Percentiles rank a stretch among this genome's conserved stretches.
Conservation (phyloP, 2,888 invertebrate species). For the Platycnemis pennipes region DNA sequence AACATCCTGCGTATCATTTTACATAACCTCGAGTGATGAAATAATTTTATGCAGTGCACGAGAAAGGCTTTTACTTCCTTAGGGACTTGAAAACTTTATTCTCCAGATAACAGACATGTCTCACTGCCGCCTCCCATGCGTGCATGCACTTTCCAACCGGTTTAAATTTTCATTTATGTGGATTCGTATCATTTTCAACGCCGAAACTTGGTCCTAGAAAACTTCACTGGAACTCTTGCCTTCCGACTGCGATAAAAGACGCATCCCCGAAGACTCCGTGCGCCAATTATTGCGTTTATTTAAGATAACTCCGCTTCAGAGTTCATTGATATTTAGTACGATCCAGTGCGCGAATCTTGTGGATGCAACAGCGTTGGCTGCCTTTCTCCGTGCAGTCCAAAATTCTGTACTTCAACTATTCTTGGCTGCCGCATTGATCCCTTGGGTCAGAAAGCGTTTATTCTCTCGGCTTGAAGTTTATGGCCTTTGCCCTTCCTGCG, state of each 20-base stretch:
- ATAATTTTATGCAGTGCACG: neutral
- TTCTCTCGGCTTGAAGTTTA: slow-evolving; percentile 52
- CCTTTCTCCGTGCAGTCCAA: slow-evolving; percentile 4
- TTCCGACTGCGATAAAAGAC: slow-evolving; percentile 1
- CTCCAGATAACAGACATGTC: slow-evolving; percentile 18
- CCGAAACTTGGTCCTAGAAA: neutral
- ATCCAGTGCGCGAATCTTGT: neutral
- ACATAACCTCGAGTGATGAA: neutral
- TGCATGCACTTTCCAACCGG: neutral
- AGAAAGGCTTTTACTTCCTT: neutral
- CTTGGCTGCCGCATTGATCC: slow-evolving; percentile 42
- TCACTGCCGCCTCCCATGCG: neutral
- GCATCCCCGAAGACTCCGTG: slow-evolving; percentile 25
- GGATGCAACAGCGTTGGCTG: neutral
- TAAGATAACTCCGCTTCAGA: slow-evolving; percentile 24
- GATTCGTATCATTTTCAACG: slow-evolving; percentile 48
- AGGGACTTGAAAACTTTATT: neutral
- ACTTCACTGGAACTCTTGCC: slow-evolving; percentile 31
- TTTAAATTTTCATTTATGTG: slow-evolving; percentile 61
- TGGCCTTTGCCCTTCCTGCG: neutral
- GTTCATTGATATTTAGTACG: slow-evolving; percentile 59
- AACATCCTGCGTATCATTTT: neutral
- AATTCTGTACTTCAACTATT: slow-evolving; percentile 45
- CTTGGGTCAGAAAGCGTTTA: slow-evolving; percentile 52
- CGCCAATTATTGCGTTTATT: slow-evolving; percentile 49